A percentile compares a stretch with the other conserved stretches of the same genome.
phyloP scores from a whole-genome alignment of 2,797 vertebrate species.

The Anableps anableps region DNA sequence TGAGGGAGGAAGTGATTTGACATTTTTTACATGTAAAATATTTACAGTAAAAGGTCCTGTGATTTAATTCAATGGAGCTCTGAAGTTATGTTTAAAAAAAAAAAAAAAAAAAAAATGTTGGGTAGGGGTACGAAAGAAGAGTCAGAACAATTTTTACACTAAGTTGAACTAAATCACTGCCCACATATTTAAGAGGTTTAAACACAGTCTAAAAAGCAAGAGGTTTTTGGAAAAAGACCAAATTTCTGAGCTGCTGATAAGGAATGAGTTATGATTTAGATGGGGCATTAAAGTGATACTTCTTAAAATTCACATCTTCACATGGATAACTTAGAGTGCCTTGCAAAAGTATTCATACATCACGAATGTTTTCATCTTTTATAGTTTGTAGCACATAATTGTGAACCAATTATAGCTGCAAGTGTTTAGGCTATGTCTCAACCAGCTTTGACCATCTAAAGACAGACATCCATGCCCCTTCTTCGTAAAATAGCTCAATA shows the following conservation, averaged over 20 bases:
- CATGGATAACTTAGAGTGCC: background rate
- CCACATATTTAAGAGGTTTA: background rate
- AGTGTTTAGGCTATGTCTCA: background rate
- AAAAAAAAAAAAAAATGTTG: background rate
- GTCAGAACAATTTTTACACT: background rate
- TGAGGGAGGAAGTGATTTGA: slow-evolving; percentile 22
- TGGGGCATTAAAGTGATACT: background rate
- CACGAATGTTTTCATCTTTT: background rate
- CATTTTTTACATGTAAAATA: slow-evolving; percentile 17
- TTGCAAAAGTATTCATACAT: background rate
- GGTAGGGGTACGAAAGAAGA: background rate
- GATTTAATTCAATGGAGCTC: background rate
- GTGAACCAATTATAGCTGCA: background rate
- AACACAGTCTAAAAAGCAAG: background rate
- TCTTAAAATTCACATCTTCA: background rate
- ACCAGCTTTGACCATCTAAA: background rate
- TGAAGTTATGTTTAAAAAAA: background rate
- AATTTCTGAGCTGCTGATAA: background rate
- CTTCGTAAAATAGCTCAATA: background rate
- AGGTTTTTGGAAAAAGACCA: background rate
- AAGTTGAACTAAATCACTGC: background rate
- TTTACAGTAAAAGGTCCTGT: slow-evolving; percentile 6
- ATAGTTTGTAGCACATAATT: background rate
- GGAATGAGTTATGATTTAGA: background rate
- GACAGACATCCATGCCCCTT: background rate